Base-by-base conservation (phyloP, 2,113 vertebrate genomes). In the Thomomys bottae region DNA sequence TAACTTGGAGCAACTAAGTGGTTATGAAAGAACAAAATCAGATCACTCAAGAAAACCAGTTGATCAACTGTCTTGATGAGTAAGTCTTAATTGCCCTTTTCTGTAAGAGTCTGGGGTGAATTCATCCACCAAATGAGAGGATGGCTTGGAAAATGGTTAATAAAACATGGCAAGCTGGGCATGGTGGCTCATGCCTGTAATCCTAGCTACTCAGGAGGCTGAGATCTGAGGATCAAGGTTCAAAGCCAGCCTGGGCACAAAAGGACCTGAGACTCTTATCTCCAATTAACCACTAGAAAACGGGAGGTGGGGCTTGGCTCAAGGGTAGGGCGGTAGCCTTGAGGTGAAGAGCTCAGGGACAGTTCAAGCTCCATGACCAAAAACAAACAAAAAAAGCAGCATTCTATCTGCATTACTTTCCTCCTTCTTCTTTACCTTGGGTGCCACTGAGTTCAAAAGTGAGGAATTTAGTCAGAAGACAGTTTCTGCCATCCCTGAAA, bases 101-200 rank as follows among this genome's bases (percentile, higher is more conserved):
- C 10, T 63, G 36, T 8, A 6, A 20, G 79, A 89, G 77, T 49
- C 83, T 84, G 42, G 87, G 76, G 40, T 66, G 83, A 59, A 20
- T 34, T 76, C 64, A 61, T 91, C 87, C 68, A 8, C 18, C 84
- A 92, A 86, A 75, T 64, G 11, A 24, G 40, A 23, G 20, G 34
- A 30, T 24, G 80, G 45, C 42, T 34, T 36, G 57, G 36, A 66
- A 90, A 96, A 85, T 2, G 2, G 12, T 91, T 84, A 75, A 89
- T 15, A 12, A 67, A 87, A 90, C 59, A 67, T 30, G 28, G 72
- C 64, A 63, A 89, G n/a, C n/a, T n/a, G n/a, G n/a, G n/a, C n/a
- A n/a, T n/a, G n/a, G n/a, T n/a, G n/a, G n/a, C n/a, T n/a, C n/a
- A n/a, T n/a, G n/a, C n/a, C n/a, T n/a, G n/a, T n/a, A n/a, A n/a